Evolutionary conservation across 2,888 invertebrate species (phyloP), one percentile per base, ranked within the genome.

Genomic region (Lasioglossum villosulum): DNA sequence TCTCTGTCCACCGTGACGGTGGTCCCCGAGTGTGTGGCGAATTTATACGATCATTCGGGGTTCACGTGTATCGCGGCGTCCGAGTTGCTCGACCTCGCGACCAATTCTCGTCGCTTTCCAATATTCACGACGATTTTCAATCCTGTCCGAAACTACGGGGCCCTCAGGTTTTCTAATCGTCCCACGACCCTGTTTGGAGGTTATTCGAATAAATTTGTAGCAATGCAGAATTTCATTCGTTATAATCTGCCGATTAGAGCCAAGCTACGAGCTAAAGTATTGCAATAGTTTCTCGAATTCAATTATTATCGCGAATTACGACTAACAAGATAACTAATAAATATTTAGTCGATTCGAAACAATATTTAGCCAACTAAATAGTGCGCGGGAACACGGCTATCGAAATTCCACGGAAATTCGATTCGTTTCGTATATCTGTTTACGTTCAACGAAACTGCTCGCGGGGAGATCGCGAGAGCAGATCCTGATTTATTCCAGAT

Each of bases 1-100:
- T 59, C n/a, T 71, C 63, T 19, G 16, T 30, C 63, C 34, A 8
- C 34, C 59, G 30, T 16, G 23, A 16, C 56, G 45, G 23, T 70
- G 72, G 72, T 66, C 75, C 75, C 68, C 70, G 79, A 86, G 63
- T 72, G 77, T 80, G 70, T 12, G 84, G 72, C 80, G 83, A 89
- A 89, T 90, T 88, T 88, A 81, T 80, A 83, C 78, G 74, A 88
- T 88, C 90, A 90, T 83, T 78, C 90, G 77, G 59, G 45, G 84
- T 90, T 90, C 90, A 90, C 86, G 80, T 87, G 90, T 84, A 86
- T 63, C 80, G 77, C 30, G 56, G 71, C 45, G 59, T 30, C 48
- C 39, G 59, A 75, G 45, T 27, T 48, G 30, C 63, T 71, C 90
- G 90, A 88, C 87, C 87, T 87, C 81, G 72, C 82, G 86, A 78